These are phyloP conservation scores for Herminia tarsipennalis DNA, from an alignment of 2,888 invertebrate genomes.

Conservation along the genomic window DNA sequence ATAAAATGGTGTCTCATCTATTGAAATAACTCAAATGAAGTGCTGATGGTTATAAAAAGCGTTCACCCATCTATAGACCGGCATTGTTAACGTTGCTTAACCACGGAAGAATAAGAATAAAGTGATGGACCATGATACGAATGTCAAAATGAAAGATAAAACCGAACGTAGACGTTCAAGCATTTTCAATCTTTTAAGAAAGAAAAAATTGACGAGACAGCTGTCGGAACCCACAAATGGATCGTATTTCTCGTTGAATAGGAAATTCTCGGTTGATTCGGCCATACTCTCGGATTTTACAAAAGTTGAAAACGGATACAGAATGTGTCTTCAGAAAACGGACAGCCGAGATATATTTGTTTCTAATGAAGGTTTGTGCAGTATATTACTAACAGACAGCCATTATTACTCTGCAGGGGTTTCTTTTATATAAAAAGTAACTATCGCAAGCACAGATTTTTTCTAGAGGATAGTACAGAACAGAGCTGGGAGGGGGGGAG, in stretches of 20 bases:
- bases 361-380: constrained; percentile 62
- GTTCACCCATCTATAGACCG: no score
- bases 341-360: constrained; percentile 41
- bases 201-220: constrained; percentile 70
- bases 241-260: constrained; percentile 37
- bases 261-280: constrained; percentile 74
- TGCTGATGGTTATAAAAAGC: no score
- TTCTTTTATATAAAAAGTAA: no score
- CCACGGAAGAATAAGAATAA: neutral
- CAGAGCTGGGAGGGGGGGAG: no score
- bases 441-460: no score
- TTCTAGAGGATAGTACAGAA: no score
- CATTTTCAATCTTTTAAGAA: constrained; percentile 69
- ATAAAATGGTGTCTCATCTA: no score
- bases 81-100: no score
- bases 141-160: constrained; percentile 63
- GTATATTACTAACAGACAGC: neutral
- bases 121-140: constrained; percentile 59
- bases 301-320: constrained; percentile 49
- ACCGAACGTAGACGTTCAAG: constrained; percentile 65
- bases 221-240: constrained; percentile 63
- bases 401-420: no score
- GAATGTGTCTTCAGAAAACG: constrained; percentile 46
- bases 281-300: constrained; percentile 65
- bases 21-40: neutral